phyloP scores from a whole-genome alignment of 23 tunicate species.

The Diplosoma virens region DNA sequence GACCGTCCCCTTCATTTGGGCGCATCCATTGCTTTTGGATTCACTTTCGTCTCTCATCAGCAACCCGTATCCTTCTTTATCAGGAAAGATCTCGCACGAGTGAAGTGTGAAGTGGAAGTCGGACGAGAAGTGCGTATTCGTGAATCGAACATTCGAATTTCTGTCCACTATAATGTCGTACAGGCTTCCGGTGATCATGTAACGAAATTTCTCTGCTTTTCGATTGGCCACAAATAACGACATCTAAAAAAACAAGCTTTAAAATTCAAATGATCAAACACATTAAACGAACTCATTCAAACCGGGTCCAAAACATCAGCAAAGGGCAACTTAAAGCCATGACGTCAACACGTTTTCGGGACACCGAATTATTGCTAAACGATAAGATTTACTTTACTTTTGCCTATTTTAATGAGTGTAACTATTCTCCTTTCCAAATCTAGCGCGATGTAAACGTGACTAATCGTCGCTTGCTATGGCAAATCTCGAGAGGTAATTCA shows the following conservation, averaged over 20 bases:
- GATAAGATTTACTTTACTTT: no score
- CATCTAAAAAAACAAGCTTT: slow-evolving; percentile 23
- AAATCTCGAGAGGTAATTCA: no score
- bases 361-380: no score
- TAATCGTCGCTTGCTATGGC: no score
- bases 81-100: slow-evolving; percentile 34
- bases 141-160: not conserved
- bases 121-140: not conserved
- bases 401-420: no score
- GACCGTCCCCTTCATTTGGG: slow-evolving; percentile 26
- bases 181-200: slow-evolving; percentile 49
- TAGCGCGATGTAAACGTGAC: no score
- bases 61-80: slow-evolving; percentile 20
- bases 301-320: no score
- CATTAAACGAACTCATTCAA: not conserved
- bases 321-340: not conserved
- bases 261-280: not conserved
- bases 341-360: not conserved
- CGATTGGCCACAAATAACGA: slow-evolving; percentile 51
- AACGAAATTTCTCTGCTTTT: slow-evolving; percentile 62
- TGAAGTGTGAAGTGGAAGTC: slow-evolving; percentile 10
- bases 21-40: not conserved
- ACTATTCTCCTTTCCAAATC: no score
- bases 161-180: slow-evolving; percentile 13
- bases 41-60: slow-evolving; percentile 37